Percentiles rank a stretch among this genome's conserved stretches.
Evolutionary conservation across 2,888 invertebrate genomes (phyloP).

Genomic region (Andrena fulva): DNA sequence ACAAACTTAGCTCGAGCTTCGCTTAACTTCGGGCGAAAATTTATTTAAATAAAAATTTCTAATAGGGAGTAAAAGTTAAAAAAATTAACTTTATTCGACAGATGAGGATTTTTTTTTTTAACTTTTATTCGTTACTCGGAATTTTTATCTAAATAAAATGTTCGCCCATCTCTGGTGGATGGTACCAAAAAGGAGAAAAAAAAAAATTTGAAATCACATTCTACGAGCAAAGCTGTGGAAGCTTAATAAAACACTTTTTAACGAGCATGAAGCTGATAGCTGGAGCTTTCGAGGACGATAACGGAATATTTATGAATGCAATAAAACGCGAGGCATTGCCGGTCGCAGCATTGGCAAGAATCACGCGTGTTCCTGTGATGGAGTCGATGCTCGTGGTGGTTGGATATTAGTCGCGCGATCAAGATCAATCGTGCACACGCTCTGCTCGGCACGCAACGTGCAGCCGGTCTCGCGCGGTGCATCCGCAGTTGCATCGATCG

Average conservation of each 20-base stretch:
- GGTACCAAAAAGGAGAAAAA: too few species aligned
- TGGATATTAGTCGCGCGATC: background rate
- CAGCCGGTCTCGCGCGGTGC: constrained; percentile 10
- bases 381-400: background rate
- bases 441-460: constrained; percentile 9
- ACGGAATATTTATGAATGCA: background rate
- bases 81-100: too few species aligned
- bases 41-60: too few species aligned
- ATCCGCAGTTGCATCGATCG: constrained; percentile 62
- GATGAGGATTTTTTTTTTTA: too few species aligned
- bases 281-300: background rate
- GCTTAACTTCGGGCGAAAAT: too few species aligned
- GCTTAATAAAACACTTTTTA: background rate
- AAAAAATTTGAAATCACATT: too few species aligned
- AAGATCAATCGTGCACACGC: constrained; percentile 3
- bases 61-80: too few species aligned
- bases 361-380: background rate
- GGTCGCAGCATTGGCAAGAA: background rate
- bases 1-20: too few species aligned
- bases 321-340: background rate
- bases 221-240: too few species aligned
- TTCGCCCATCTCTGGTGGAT: too few species aligned
- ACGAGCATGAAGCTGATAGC: background rate
- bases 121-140: too few species aligned
- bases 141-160: too few species aligned